phyloP scores from a whole-genome alignment of 2,888 invertebrate species.

The Coremacera marginata region DNA sequence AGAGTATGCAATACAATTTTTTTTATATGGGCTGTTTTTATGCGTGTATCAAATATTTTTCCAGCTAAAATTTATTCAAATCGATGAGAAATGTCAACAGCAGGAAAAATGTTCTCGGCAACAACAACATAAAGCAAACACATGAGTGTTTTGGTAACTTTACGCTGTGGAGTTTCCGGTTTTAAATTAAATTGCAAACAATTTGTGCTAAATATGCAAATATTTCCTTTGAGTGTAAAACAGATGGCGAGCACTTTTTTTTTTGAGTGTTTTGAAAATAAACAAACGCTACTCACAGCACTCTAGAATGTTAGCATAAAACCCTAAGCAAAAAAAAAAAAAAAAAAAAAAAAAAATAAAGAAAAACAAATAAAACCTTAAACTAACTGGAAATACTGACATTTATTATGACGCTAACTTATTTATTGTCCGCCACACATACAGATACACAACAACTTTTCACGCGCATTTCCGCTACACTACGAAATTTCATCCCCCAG shows the following conservation, averaged over 20 bases:
- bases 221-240: slow-evolving; percentile 16
- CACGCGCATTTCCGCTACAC: not conserved
- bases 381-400: not conserved
- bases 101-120: not conserved
- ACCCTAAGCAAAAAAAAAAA: not conserved
- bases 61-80: slow-evolving; percentile 1
- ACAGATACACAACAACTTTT: not conserved
- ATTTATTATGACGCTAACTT: slow-evolving; percentile 21
- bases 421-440: not conserved
- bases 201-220: slow-evolving; percentile 38
- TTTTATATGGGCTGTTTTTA: slow-evolving; percentile 5
- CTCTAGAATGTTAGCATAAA: no score
- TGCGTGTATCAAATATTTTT: slow-evolving; percentile 5
- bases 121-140: not conserved
- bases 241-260: not conserved
- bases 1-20: slow-evolving; percentile 41
- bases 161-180: slow-evolving; percentile 20
- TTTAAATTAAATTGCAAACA: slow-evolving; percentile 41
- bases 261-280: not conserved
- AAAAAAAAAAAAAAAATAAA: slow-evolving; percentile 15
- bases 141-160: not conserved
- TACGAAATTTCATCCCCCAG: no score
- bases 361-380: not conserved
- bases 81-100: slow-evolving; percentile 2
- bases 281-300: not conserved